phyloP scores from a whole-genome alignment of 2,888 invertebrate species.

The Aspidiotus destructor region DNA sequence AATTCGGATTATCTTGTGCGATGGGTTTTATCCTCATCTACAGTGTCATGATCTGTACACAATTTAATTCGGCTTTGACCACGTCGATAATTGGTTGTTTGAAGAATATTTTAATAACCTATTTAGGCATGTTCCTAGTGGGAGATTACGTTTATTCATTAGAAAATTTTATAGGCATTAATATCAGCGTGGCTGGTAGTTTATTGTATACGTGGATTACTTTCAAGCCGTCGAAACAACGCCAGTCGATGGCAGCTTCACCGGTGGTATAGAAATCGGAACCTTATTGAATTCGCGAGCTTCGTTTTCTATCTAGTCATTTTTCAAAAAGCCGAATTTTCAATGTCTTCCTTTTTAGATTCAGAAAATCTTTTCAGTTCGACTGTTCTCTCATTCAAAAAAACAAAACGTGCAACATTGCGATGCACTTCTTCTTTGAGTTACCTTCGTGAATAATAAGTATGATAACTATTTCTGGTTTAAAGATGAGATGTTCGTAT shows the following conservation, averaged over 20 bases:
- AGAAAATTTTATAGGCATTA: slow-evolving; percentile 91
- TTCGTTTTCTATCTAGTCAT: too few species aligned
- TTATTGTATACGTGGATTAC: slow-evolving; percentile 79
- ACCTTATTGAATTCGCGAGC: too few species aligned
- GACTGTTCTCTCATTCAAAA: too few species aligned
- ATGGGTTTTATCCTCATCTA: slow-evolving; percentile 96
- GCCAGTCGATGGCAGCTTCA: not conserved
- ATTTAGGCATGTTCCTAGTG: slow-evolving; percentile 94
- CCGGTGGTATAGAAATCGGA: not conserved
- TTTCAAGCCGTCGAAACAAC: slow-evolving; percentile 49
- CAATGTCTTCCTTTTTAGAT: too few species aligned
- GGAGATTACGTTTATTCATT: slow-evolving; percentile 94
- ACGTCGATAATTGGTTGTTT: slow-evolving; percentile 97
- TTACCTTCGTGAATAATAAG: too few species aligned
- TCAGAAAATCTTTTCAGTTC: too few species aligned
- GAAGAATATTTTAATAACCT: slow-evolving; percentile 95
- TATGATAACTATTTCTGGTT: too few species aligned
- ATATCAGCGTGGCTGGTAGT: slow-evolving; percentile 83
- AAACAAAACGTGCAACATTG: too few species aligned
- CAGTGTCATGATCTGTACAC: slow-evolving; percentile 89
- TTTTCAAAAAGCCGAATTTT: too few species aligned
- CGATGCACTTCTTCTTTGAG: too few species aligned
- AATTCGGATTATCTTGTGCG: slow-evolving; percentile 80
- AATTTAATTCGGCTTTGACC: slow-evolving; percentile 94
- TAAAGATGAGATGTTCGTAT: too few species aligned